A percentile compares a stretch with the other conserved stretches of the same genome.
Conservation (phyloP, 1,140 invertebrate species). For the Globodera rostochiensis region DNA sequence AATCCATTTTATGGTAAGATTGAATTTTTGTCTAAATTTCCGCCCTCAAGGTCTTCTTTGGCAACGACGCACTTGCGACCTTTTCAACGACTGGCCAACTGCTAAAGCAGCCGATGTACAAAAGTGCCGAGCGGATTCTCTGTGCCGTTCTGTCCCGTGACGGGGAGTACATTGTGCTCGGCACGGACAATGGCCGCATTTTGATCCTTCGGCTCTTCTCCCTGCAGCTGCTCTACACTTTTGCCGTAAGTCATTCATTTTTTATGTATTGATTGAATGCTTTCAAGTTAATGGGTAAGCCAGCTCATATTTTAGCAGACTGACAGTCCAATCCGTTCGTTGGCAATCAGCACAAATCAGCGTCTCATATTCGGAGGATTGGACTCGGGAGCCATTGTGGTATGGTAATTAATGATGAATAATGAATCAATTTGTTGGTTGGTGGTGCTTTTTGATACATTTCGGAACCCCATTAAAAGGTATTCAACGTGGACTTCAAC, state of each 20-base stretch:
- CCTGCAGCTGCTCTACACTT: conserved; percentile 91
- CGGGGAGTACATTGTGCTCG: conserved; percentile 92
- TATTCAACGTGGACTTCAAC: conserved; percentile 86
- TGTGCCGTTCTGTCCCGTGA: conserved; percentile 90
- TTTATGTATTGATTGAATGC: neutral
- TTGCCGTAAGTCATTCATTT: conserved; percentile 71
- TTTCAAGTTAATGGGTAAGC: neutral
- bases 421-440: no score
- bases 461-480: neutral
- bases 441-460: no score
- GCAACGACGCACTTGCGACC: conserved; percentile 66
- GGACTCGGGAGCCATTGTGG: conserved; percentile 92
- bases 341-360: conserved; percentile 63
- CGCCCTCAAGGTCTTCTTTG: conserved; percentile 75
- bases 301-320: conserved; percentile 61
- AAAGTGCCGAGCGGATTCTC: conserved; percentile 69
- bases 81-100: conserved; percentile 88
- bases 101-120: conserved; percentile 71
- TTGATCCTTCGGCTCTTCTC: conserved; percentile 98
- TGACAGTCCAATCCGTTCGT: conserved; percentile 56
- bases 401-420: conserved; percentile 83
- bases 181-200: conserved; percentile 92
- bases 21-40: neutral
- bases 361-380: conserved; percentile 94
- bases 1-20: neutral